Evolutionary conservation across 2,797 vertebrate species (phyloP), one percentile per base, ranked within the genome.

Genomic region (Aphelocoma californica): DNA sequence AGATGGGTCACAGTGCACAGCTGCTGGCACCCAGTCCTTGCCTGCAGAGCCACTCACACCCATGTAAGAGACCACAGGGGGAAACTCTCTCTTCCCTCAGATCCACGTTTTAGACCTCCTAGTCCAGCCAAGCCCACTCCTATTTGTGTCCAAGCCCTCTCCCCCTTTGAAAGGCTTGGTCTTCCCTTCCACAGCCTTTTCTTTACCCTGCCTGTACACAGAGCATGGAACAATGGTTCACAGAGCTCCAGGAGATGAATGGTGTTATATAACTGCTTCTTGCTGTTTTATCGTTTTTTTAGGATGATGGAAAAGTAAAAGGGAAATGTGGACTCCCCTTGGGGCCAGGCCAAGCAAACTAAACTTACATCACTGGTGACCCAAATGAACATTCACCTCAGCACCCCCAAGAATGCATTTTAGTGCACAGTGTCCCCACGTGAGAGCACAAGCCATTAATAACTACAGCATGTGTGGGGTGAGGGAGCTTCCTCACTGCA

Each of bases 191-290:
- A 34, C n/a, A 56, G 71, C 29, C 32, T 80, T 56, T 91, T 70
- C 54, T 72, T 64, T 56, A 50, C 32, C 5, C 12, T 65, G 58
- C 60, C 72, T 62, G 16, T 26, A 23, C 29, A 54, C 0, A 81
- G 48, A 83, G 29, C 24, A 13, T 2, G 48, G 47, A 45, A 10
- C 61, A 54, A 53, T 48, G 91, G 79, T 61, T 81, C 53, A 38
- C 2, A 86, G 79, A 83, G 81, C 2, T 2, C 57, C 8, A 1
- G 67, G 60, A 88, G 48, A 40, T 69, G 67, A 65, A 89, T 32
- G 38, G 28, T 47, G n/a, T 96, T 96, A 96, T 5, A 0, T 94
- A 95, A 96, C 80, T 77, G 17, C 15, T 54, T 81, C 84, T 44
- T 73, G 58, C 36, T 48, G 40, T 32, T 88, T 56, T 29, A 81